Base-by-base conservation (phyloP, 2,888 invertebrate species). In the Andrena trimmerana region DNA sequence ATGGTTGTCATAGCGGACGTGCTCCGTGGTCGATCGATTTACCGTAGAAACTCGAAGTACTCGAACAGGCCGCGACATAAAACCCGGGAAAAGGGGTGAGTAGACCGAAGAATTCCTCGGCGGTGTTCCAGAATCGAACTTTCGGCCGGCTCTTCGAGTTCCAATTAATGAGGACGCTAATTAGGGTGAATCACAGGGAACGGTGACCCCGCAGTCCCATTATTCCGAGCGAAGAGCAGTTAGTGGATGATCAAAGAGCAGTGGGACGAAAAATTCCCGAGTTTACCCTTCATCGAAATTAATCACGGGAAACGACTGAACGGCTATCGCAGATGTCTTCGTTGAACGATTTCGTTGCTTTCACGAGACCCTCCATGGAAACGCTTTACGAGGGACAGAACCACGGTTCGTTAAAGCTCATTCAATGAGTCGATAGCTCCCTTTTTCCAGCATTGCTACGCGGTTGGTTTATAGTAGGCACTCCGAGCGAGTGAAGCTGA, bases 111-210 rank as follows among this genome's bases (percentile, higher is more conserved):
- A 83, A 81, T 74, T 76, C 48, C 57, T 8, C 60, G 73, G 29
- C 57, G 71, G 54, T 54, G 74, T 72, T 76, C 73, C 42, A 7
- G n/a, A 36, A 63, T 52, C 54, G 50, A 69, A 78, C 62, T 80
- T 75, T 68, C 69, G 42, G 31, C 57, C 42, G 62, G 75, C 78
- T 72, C 78, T 81, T 79, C 65, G 86, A 87, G 79, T 86, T 84
- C 74, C 88, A 86, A 86, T 87, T 87, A 87, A 86, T 88, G 86
- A 86, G 77, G 68, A 78, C 78, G 81, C 80, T 87, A 87, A 87
- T 87, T 87, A 87, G 86, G 79, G 86, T 65, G 78, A 84, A 62
- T 81, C 81, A 68, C 68, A 78, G 73, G 59, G 88, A 88, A 60
- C 81, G 79, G 42, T 76, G 80, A 86, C 59, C 83, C 68, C 59